phyloP scores from a whole-genome alignment of 2,888 invertebrate species.

The Panopea generosa region DNA sequence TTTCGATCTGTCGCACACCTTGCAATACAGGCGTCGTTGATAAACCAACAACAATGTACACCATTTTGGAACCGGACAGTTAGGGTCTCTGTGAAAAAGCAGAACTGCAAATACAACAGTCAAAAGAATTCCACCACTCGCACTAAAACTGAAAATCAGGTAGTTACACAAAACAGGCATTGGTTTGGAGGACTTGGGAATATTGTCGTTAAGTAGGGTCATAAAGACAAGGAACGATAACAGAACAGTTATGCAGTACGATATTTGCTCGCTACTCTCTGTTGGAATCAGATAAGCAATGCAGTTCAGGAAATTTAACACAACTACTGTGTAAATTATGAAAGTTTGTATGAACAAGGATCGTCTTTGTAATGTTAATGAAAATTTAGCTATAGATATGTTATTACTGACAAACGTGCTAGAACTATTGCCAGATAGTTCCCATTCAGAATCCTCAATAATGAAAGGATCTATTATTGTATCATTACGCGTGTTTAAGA shows the following conservation, averaged over 20 bases:
- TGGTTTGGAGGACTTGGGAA: slow-evolving; percentile 18
- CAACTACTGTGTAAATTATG: slow-evolving; percentile 7
- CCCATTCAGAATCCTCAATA: slow-evolving; percentile 47
- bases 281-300: slow-evolving; percentile 28
- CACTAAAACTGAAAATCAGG: slow-evolving; percentile 21
- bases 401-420: background rate
- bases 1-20: too few species aligned
- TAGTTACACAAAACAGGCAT: slow-evolving; percentile 40
- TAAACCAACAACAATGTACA: too few species aligned
- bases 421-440: slow-evolving; percentile 1
- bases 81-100: slow-evolving; percentile 16
- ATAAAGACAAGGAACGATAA: slow-evolving; percentile 45
- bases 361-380: background rate
- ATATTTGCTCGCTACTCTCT: slow-evolving; percentile 39
- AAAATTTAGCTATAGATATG: slow-evolving; percentile 2
- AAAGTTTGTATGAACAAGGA: slow-evolving; percentile 29
- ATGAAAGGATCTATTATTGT: slow-evolving; percentile 13
- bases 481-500: slow-evolving; percentile 6
- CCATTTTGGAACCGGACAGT: background rate
- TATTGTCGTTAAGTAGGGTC: slow-evolving; percentile 34
- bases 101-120: slow-evolving; percentile 13
- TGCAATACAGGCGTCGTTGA: too few species aligned
- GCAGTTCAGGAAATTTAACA: slow-evolving; percentile 26
- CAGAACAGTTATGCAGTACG: slow-evolving; percentile 32
- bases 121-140: slow-evolving; percentile 25